Base-by-base conservation (phyloP, 2,113 vertebrate genomes). In the Lycaon pictus region DNA sequence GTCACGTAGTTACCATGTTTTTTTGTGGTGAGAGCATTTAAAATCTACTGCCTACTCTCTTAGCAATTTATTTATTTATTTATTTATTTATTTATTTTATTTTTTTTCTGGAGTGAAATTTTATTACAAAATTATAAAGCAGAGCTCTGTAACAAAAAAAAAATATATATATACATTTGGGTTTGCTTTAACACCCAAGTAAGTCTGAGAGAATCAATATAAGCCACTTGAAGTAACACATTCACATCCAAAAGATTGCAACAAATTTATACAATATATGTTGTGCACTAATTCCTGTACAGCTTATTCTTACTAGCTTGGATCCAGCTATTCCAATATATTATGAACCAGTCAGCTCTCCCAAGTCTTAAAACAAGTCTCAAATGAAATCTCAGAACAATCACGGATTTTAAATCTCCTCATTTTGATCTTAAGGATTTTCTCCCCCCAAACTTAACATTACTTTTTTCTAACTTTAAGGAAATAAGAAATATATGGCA, bases 81-180 rank as follows among this genome's bases (percentile, higher is more conserved):
- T n/a, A n/a, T n/a, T n/a, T n/a, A n/a, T n/a, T n/a, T n/a, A n/a
- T n/a, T n/a, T n/a, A n/a, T n/a, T n/a, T n/a, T n/a, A n/a, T n/a
- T n/a, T n/a, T n/a, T n/a, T n/a, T n/a, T n/a, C n/a, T n/a, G n/a
- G 92, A 71, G 93, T 98, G 97, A 91, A 98, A 90, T 98, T 99
- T 99, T 99, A 99, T 99, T 99, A 99, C n/a, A 99, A 99, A 99
- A 99, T 98, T 99, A 99, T 97, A 99, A 99, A 98, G 98, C 98
- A 98, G 72, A 96, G 97, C 98, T 99, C 97, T 98, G 98, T 98
- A 98, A 98, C 98, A 98, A 98, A 98, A 98, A 98, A n/a, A n/a
- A n/a, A 98, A 98, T n/a, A n/a, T n/a, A 97, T 97, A 97, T 96
- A 98, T 93, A 98, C 93, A 98, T 90, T 94, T 93, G 98, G 92